Base-by-base conservation (phyloP, 37 sponge, comb jelly and placozoan genomes). In the Dysidea cf. avara region DNA sequence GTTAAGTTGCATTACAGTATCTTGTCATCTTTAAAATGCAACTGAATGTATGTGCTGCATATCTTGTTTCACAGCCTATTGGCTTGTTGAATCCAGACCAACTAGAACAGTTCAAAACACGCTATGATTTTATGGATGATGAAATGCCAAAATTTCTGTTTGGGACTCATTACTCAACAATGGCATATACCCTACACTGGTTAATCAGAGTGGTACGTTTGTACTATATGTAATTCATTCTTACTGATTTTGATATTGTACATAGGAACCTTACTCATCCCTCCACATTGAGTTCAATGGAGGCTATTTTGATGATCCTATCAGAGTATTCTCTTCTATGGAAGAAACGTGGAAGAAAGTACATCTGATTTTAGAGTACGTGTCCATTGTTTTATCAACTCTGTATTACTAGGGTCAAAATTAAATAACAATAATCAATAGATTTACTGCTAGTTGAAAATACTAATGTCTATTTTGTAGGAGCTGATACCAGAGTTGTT, bases 401-500 rank as follows among this genome's bases (percentile, higher is more conserved):
- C 39, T 68, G 11, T 68, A 28, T 56, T 6, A 9, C 30, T 28
- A 56, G 5, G 9, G 46, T 9, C 9, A 43, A 43, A 12, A 12
- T 43, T 5, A 9, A 43, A 9, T 9, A 43, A 9, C 9, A 12
- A 12, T 9, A 43, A 43, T 43, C 9, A n/a, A 9, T 43, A 43
- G 5, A 43, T 9, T 5, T 43, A 43, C 7, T 43, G 5, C 9
- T 43, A 9, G 5, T 43, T 43, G 46, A 12, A 43, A 5, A 43
- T 43, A 43, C 46, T 20, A 32, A 53, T 14, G 1, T 24, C 70
- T 3, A 25, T 25, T 49, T 16, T 21, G 17, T 63, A 93, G 96
- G 96, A 94, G 64, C 78, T 94, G 63, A 87, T 94, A 55, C 96
- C 96, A 29, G 96, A 94, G 79, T 50, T 94, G 66, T 94, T 87